phyloP scores from a whole-genome alignment of 2,797 vertebrate genomes.

The Podargus strigoides region DNA sequence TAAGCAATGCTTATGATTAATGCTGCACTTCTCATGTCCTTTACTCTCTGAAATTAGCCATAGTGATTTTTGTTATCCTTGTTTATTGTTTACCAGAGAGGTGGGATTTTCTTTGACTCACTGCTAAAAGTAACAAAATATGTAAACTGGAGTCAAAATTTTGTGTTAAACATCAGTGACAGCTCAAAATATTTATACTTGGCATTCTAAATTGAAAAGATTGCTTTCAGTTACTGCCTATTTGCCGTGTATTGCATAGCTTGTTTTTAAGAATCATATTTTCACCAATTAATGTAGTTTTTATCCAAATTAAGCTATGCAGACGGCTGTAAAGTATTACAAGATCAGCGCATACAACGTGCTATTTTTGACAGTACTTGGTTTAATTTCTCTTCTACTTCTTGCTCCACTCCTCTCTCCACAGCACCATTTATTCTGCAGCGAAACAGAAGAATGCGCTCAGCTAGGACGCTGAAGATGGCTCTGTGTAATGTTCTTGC shows the following conservation, averaged over 20 bases:
- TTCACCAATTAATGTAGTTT: neutral
- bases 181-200: neutral
- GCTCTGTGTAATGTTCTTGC: constrained; percentile 74
- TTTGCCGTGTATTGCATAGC: neutral
- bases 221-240: neutral
- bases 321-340: neutral
- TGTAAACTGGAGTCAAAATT: neutral
- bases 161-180: neutral
- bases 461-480: constrained; percentile 66
- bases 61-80: neutral
- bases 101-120: neutral
- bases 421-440: constrained; percentile 16
- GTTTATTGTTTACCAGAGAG: neutral
- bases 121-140: neutral
- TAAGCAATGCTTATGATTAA: neutral
- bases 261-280: neutral
- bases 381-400: constrained; percentile 4
- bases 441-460: neutral
- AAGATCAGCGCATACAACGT: neutral
- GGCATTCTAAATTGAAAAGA: neutral
- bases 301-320: neutral
- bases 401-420: neutral
- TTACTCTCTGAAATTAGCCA: neutral
- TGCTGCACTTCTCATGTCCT: neutral
- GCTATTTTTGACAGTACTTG: neutral